These are phyloP conservation scores for Diglossa cyanea DNA, from an alignment of 2,797 vertebrate species.

Conservation along the genomic window DNA sequence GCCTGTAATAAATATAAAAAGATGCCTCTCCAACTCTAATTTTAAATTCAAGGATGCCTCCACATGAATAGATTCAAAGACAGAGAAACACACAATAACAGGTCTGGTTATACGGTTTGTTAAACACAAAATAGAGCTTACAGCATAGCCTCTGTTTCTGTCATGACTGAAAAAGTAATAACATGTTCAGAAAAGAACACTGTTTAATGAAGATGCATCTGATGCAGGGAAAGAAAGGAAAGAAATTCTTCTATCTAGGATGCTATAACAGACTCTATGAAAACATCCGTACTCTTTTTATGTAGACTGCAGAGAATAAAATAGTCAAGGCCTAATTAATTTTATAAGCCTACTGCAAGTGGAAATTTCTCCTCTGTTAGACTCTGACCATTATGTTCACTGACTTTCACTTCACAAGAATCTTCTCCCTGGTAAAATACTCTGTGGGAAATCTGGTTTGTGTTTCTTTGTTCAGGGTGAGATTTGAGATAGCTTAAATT, in stretches of 20 bases:
- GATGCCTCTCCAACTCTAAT: not conserved
- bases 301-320: not conserved
- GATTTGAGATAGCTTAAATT: not conserved
- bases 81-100: slow-evolving; percentile 18
- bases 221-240: not conserved
- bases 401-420: not conserved
- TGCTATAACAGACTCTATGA: not conserved
- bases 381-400: not conserved
- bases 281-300: not conserved
- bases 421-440: not conserved
- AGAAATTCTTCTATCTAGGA: not conserved
- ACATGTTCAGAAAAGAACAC: slow-evolving; percentile 9
- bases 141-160: slow-evolving; percentile 25
- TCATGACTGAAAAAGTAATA: slow-evolving; percentile 29
- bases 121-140: slow-evolving; percentile 46
- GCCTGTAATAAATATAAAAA: slow-evolving; percentile 45
- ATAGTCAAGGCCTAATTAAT: not conserved
- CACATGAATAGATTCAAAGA: slow-evolving; percentile 15
- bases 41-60: slow-evolving; percentile 31
- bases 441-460: not conserved
- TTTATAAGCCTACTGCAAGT: not conserved
- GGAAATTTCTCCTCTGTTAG: not conserved
- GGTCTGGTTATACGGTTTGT: slow-evolving; percentile 29
- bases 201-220: slow-evolving; percentile 36
- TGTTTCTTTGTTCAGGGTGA: not conserved